Evolutionary conservation across 2,888 invertebrate genomes (phyloP), one percentile per base, ranked within the genome.

Genomic region (Hymenopus coronatus): DNA sequence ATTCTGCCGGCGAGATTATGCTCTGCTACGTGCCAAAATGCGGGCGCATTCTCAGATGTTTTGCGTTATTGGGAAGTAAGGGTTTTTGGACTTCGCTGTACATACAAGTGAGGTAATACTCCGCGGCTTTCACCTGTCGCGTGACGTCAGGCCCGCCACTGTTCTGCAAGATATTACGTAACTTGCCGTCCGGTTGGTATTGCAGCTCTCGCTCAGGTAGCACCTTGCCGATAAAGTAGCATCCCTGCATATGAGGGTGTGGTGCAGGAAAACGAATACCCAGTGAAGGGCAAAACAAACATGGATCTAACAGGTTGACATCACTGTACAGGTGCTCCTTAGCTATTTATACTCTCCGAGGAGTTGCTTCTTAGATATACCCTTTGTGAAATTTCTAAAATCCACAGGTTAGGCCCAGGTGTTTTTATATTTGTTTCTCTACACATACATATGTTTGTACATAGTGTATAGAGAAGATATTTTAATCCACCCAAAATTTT

Each of bases 111-210:
- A 70, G 54, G 54, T 70, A 70, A 70, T 70, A 70, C 54, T 27
- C 15, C 15, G 85, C 85, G 28, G 86, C 86, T 86, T 86, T 86
- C 86, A 86, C 86, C 86, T 86, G 85, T 85, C 46, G 86, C 28
- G 28, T 86, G 86, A 86, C 86, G 86, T 86, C 86, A 86, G 70
- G 86, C 20, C 54, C 54, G 54, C 54, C 54, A 70, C 54, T 81
- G 81, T 85, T 33, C 85, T 85, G 85, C 85, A 85, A 85, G 85
- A 46, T 85, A 54, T 86, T 86, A 86, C 81, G 81, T 86, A 81
- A 86, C 54, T 20, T 28, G 28, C 86, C 86, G 81, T 86, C 86
- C 86, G 86, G 86, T 86, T 70, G 81, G 81, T 86, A 86, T 70
- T 70, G 54, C 54, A 70, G 54, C 54, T 70, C 54, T 70, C 54